Evolutionary conservation across 2,888 invertebrate genomes (phyloP).

Genomic region (Linnaemya vulpina): DNA sequence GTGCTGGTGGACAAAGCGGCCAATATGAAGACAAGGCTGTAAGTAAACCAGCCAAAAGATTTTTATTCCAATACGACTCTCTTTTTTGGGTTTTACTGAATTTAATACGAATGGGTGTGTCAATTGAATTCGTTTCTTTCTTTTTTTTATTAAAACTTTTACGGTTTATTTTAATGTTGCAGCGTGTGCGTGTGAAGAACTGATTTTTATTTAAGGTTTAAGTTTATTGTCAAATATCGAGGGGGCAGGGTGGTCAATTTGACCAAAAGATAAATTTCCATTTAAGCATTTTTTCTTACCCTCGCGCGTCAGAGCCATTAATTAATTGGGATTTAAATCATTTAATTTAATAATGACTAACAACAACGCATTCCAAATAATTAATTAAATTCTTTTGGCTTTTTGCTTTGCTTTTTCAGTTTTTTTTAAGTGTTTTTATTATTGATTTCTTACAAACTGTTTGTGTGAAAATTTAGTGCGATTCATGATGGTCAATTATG

Average conservation of each 20-base stretch:
- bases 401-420: conserved; percentile 9
- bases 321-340: conserved; percentile 70
- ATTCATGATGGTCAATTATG: conserved; percentile 44
- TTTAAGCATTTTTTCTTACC: conserved; percentile 53
- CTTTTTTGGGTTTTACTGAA: not conserved
- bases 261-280: conserved; percentile 64
- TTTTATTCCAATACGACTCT: conserved; percentile 15
- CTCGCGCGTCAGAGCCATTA: conserved; percentile 52
- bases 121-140: conserved; percentile 51
- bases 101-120: conserved; percentile 59
- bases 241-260: not conserved
- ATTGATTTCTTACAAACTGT: not conserved
- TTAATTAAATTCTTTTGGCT: conserved; percentile 12
- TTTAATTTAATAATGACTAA: conserved; percentile 60
- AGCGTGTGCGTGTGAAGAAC: conserved; percentile 39
- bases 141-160: conserved; percentile 28
- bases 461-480: conserved; percentile 4
- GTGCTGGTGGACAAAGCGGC: conserved; percentile 3
- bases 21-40: not conserved
- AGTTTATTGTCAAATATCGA: conserved; percentile 10
- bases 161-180: conserved; percentile 15
- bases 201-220: conserved; percentile 66
- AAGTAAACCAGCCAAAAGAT: conserved; percentile 28
- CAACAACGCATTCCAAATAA: conserved; percentile 13
- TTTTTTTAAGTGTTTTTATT: conserved; percentile 23